A percentile compares a stretch with the other conserved stretches of the same genome.
These are phyloP conservation scores for Microcebus murinus DNA, from an alignment of 2,113 vertebrate species.

Conservation along the genomic window DNA sequence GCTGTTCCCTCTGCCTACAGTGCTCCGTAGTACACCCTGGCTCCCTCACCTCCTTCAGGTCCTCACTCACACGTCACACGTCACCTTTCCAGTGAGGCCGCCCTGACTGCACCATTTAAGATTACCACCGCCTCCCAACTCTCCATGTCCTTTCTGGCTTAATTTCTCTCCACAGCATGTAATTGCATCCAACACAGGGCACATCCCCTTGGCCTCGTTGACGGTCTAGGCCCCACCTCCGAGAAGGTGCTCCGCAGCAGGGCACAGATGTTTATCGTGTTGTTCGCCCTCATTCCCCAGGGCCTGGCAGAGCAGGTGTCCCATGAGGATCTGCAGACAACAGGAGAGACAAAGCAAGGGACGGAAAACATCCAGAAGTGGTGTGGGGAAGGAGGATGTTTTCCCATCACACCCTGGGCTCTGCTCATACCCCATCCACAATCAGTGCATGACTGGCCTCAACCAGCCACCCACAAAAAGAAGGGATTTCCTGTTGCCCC, in stretches of 20 bases:
- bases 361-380: background rate
- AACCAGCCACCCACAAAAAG: background rate
- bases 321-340: background rate
- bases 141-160: too few species aligned
- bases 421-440: background rate
- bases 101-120: background rate
- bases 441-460: rapidly evolving
- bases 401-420: background rate
- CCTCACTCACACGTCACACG: background rate
- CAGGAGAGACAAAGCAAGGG: background rate
- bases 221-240: background rate
- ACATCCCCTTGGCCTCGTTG: background rate
- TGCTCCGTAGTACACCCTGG: background rate
- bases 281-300: background rate
- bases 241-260: background rate
- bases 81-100: background rate
- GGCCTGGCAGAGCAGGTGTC: background rate
- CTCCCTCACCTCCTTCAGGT: background rate
- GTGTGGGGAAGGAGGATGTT: background rate
- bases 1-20: background rate
- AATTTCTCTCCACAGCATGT: background rate
- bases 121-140: background rate
- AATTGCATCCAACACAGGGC: background rate
- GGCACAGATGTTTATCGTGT: background rate
- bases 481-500: background rate